Evolutionary conservation across 2,113 vertebrate genomes (phyloP).

Genomic region (Oryzias curvinotus): DNA sequence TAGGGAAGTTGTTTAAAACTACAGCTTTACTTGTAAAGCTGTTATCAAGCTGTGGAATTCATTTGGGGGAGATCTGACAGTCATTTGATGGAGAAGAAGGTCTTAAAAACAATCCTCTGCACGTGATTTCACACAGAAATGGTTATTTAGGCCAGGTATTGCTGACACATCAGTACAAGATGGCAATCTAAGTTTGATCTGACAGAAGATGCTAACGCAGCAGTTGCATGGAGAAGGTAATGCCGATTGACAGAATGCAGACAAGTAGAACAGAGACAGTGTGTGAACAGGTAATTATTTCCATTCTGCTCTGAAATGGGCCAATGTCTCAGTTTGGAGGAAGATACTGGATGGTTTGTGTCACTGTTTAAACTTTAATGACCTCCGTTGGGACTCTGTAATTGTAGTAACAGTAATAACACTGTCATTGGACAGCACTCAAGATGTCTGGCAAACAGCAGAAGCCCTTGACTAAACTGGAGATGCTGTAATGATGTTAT

Average conservation of each 20-base stretch:
- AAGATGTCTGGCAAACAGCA: not conserved
- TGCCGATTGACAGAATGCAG: not conserved
- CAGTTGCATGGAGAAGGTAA: not conserved
- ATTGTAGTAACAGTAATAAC: constrained; percentile 11
- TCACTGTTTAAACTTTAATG: constrained; percentile 26
- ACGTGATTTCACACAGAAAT: not conserved
- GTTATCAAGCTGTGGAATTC: constrained; percentile 3
- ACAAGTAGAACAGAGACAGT: not conserved
- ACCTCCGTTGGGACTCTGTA: constrained; percentile 18
- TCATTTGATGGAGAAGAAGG: not conserved
- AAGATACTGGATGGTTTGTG: constrained; percentile 4
- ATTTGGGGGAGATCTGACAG: not conserved
- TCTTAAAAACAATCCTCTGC: not conserved
- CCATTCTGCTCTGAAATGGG: constrained; percentile 1
- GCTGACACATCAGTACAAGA: not conserved
- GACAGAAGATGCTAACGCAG: not conserved
- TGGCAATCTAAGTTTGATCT: not conserved
- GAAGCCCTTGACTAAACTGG: constrained; percentile 2
- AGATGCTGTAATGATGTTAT: constrained; percentile 12
- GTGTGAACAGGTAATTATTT: not conserved
- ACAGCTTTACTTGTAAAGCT: not conserved
- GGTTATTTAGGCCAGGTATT: not conserved
- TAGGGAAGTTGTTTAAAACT: not conserved
- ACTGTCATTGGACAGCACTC: constrained; percentile 1
- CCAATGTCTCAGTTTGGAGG: constrained; percentile 1